Conservation (phyloP, 2,797 vertebrate species). For the Hybognathus amarus region DNA sequence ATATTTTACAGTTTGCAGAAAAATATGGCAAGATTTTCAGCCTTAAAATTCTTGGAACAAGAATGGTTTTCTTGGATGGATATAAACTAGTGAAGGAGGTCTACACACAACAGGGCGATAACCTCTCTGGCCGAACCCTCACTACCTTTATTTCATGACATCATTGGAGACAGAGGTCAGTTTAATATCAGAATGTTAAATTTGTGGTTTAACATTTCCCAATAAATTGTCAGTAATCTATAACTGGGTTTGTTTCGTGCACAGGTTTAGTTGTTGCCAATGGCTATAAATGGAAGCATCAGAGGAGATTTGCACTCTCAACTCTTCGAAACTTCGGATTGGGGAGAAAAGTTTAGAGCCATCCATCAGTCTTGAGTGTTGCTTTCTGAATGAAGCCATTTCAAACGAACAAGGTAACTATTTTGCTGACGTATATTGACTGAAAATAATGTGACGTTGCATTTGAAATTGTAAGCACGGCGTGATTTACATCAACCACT, state of each 20-base stretch:
- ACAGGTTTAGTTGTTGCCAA: slow-evolving; percentile 68
- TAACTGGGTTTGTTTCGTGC: not conserved
- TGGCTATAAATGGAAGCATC: slow-evolving; percentile 66
- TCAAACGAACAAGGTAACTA: slow-evolving; percentile 61
- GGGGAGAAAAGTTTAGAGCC: slow-evolving; percentile 67
- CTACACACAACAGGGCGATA: slow-evolving; percentile 66
- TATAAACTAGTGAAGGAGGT: slow-evolving; percentile 67
- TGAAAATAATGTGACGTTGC: not conserved
- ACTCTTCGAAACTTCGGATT: slow-evolving; percentile 73
- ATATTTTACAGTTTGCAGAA: slow-evolving; percentile 66
- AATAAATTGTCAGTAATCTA: not conserved
- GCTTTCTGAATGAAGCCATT: slow-evolving; percentile 66
- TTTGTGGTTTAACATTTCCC: not conserved
- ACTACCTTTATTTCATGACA: slow-evolving; percentile 54
- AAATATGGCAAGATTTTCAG: slow-evolving; percentile 73
- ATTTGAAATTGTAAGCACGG: not conserved
- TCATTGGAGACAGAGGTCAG: slow-evolving; percentile 54
- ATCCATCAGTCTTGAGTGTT: slow-evolving; percentile 68
- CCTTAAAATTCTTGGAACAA: slow-evolving; percentile 65
- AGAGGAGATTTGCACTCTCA: slow-evolving; percentile 73
- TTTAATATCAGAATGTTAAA: not conserved
- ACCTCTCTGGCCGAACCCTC: slow-evolving; percentile 61
- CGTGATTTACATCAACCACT: slow-evolving; percentile 42
- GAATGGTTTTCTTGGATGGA: slow-evolving; percentile 66
- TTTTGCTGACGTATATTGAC: not conserved